Evolutionary conservation across 64 coral and sea anemone genomes (phyloP), one percentile per base, ranked within the genome.

Genomic region (Trachythela sp.): DNA sequence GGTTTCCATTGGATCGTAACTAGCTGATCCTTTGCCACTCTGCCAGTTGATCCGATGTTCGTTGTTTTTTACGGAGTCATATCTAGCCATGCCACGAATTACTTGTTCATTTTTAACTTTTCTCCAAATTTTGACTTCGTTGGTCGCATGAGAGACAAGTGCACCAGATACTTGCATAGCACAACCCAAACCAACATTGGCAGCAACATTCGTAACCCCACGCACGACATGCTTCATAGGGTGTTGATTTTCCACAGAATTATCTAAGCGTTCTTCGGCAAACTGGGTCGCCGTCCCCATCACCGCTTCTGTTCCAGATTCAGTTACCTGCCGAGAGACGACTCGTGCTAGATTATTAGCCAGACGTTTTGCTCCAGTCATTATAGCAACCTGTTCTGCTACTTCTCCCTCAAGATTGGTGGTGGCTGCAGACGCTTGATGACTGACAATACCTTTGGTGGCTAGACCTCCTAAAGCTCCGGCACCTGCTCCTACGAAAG

Each of bases 181-280:
- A 60, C 80, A 39, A 5, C 64, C 89, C 22, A 27, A 39, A 0
- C 56, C 1, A 9, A 36, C 77, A 4, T 59, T 24, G 0, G 14
- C 24, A 13, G 35, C 89, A 9, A 85, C 13, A 20, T 90, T 90
- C 38, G 17, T 30, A 17, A 42, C 33, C 13, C 35, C 50, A 45
- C 48, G 36, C 13, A 39, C 29, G 7, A 39, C 29, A 36, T 89
- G 88, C 0, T 49, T 37, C 39, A 0, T 36, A 4, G 51, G 80
- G 7, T 77, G 35, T 70, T 32, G 89, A 34, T 90, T 90, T 22
- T 90, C 90, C 43, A 76, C 40, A 1, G 90, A 77, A 22, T 91
- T 59, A 48, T 91, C 90, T 43, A 86, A 9, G 7, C 90, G 59
- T 33, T 91, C 90, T 51, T 91, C 84, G 22, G 75, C 0, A 43